Conservation (phyloP, 2,888 invertebrate species). For the Ormyrus labotus region DNA sequence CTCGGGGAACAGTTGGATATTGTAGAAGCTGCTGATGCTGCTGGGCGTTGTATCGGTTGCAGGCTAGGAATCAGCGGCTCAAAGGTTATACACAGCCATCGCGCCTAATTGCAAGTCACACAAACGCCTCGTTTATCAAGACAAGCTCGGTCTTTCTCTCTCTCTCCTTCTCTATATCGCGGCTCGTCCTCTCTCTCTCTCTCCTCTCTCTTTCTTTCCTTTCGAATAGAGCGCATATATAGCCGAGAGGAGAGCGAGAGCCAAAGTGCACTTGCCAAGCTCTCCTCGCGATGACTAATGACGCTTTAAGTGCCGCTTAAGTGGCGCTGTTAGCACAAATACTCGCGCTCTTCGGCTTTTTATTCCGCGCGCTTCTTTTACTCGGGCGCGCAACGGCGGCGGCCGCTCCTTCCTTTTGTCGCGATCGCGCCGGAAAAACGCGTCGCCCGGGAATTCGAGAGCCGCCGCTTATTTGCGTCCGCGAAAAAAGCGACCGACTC, state of each 20-base stretch:
- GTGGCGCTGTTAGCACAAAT: conserved; percentile 58
- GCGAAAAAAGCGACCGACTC: neutral
- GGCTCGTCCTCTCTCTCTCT: neutral
- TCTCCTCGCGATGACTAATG: conserved; percentile 57
- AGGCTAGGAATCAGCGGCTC: neutral
- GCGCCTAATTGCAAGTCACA: conserved; percentile 56
- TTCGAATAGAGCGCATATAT: conserved; percentile 1
- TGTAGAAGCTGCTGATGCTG: neutral
- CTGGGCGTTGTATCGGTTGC: neutral
- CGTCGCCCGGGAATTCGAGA: neutral
- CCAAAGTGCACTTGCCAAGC: conserved; percentile 54
- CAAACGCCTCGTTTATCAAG: conserved; percentile 55
- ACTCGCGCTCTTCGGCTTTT: conserved; percentile 7
- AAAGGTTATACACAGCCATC: conserved; percentile 12
- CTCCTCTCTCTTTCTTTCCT: conserved; percentile 13
- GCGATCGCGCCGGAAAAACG: neutral
- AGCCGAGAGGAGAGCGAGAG: conserved; percentile 8
- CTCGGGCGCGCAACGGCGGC: neutral
- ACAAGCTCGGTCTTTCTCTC: neutral
- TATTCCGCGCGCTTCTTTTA: neutral
- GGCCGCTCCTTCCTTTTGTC: neutral
- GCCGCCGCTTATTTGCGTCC: conserved; percentile 33
- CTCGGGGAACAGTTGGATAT: neutral
- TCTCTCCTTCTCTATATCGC: conserved; percentile 8
- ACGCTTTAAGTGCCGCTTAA: conserved; percentile 57